phyloP scores from a whole-genome alignment of 1,140 invertebrate genomes.

The Sarcophaga peregrina region DNA sequence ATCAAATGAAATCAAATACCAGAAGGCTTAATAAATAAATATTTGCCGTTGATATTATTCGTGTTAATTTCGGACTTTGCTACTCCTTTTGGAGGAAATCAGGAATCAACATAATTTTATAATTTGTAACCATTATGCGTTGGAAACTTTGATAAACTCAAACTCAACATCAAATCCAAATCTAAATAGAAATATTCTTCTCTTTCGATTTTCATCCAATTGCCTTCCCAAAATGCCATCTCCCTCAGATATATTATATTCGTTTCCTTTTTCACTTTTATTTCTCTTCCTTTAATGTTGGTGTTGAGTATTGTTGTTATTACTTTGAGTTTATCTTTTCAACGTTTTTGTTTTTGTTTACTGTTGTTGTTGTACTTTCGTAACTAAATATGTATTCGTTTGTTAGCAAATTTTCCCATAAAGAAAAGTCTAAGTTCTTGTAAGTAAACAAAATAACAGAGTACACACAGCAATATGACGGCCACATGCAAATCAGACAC shows the following conservation, averaged over 20 bases:
- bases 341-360: not conserved
- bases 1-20: no score
- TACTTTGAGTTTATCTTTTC: not conserved
- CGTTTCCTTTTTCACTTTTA: not conserved
- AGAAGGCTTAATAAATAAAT: not conserved
- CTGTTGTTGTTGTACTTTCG: not conserved
- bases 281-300: not conserved
- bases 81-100: not conserved
- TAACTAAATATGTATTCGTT: constrained; percentile 20
- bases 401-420: constrained; percentile 3
- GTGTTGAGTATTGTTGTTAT: not conserved
- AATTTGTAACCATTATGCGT: constrained; percentile 14
- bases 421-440: not conserved
- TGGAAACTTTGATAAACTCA: not conserved
- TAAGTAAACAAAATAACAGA: not conserved
- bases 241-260: no score
- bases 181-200: not conserved
- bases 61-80: not conserved
- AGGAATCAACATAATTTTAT: not conserved
- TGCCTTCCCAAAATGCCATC: no score
- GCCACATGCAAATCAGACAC: no score
- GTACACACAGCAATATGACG: no score
- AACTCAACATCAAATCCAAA: no score
- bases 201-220: no score
- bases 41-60: not conserved